A percentile compares a stretch with the other conserved stretches of the same genome.
phyloP scores from a whole-genome alignment of 2,797 vertebrate genomes.

The Distichodus sexfasciatus region DNA sequence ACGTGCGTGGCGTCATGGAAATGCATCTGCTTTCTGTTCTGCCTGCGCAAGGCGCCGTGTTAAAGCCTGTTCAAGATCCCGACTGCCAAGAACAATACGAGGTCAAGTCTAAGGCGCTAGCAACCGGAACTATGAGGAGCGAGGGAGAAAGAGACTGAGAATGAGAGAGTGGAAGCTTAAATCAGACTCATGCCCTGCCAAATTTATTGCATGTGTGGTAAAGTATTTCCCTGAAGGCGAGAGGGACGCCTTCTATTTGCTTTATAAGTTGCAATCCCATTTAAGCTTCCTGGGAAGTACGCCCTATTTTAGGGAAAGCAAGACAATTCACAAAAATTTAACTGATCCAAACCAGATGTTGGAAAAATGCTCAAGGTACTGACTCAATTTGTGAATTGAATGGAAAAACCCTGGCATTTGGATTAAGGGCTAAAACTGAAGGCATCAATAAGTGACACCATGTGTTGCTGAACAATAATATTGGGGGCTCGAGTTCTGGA shows the following conservation, averaged over 20 bases:
- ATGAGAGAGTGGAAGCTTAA: no score
- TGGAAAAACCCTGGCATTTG: not conserved
- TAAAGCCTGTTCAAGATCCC: conserved; percentile 44
- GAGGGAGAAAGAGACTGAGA: no score
- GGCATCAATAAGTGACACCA: no score
- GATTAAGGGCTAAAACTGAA: not conserved
- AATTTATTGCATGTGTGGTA: conserved; percentile 41
- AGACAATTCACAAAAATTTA: no score
- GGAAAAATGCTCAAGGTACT: not conserved
- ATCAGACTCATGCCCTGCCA: conserved; percentile 31
- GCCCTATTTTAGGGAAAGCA: conserved; percentile 32
- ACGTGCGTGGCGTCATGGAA: conserved; percentile 54
- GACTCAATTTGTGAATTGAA: not conserved
- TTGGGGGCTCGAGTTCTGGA: no score
- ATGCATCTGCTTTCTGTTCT: conserved; percentile 53
- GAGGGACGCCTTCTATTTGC: conserved; percentile 35
- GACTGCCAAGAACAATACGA: conserved; percentile 48
- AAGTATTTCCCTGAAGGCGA: conserved; percentile 40
- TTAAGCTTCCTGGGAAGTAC: conserved; percentile 38
- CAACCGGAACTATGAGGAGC: conserved; percentile 40
- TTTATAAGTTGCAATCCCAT: conserved; percentile 14
- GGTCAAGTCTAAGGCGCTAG: conserved; percentile 30
- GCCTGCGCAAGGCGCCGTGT: conserved; percentile 43
- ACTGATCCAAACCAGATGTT: no score
- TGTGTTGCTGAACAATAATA: no score